Conservation (phyloP, 2,888 invertebrate species). For the Embidobia sp. region DNA sequence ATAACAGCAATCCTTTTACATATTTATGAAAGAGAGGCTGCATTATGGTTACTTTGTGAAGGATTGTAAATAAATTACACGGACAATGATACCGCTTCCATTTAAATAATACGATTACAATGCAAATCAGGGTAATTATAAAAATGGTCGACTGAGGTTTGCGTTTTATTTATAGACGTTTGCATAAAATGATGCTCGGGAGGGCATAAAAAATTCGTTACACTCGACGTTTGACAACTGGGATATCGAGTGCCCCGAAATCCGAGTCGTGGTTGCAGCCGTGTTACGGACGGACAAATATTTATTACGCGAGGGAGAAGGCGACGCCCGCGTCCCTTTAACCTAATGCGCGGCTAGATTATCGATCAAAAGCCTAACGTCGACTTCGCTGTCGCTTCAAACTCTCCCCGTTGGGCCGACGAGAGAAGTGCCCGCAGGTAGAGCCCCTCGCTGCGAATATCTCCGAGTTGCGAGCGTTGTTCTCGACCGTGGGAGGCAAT, state of each 20-base stretch:
- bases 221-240: slow-evolving; percentile 4
- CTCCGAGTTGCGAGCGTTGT: slow-evolving; percentile 66
- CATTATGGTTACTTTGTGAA: neutral
- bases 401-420: slow-evolving; percentile 20
- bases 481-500: slow-evolving; percentile 73
- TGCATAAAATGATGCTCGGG: no score
- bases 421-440: slow-evolving; percentile 70
- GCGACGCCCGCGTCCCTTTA: no score
- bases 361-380: slow-evolving; percentile 73
- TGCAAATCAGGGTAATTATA: slow-evolving; percentile 13
- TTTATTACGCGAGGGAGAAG: slow-evolving; percentile 21
- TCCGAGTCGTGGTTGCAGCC: slow-evolving; percentile 32
- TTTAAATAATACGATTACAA: slow-evolving; percentile 6
- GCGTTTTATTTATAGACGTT: neutral
- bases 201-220: slow-evolving; percentile 10
- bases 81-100: neutral
- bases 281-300: slow-evolving; percentile 15
- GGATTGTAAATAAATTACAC: slow-evolving; percentile 5
- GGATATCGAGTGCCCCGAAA: slow-evolving; percentile 31
- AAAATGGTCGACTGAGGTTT: slow-evolving; percentile 8
- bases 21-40: slow-evolving; percentile 1
- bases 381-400: slow-evolving; percentile 47
- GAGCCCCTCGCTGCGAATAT: slow-evolving; percentile 75
- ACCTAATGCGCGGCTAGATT: slow-evolving; percentile 73
- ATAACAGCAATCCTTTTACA: slow-evolving; percentile 5